Conservation (phyloP, 2,888 invertebrate species). For the Scaptomyza flava region DNA sequence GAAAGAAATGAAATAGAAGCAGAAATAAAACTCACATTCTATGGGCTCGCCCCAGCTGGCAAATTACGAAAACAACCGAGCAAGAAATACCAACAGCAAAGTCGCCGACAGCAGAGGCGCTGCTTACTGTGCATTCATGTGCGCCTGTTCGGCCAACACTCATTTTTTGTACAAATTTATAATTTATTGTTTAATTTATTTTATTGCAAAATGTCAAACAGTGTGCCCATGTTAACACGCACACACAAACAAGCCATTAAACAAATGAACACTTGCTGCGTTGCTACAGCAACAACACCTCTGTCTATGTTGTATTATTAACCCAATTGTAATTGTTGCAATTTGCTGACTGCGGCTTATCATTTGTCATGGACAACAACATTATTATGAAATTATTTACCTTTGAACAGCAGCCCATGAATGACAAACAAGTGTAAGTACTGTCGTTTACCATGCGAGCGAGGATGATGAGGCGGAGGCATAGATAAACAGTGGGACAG, state of each 20-base stretch:
- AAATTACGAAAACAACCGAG: slow-evolving; percentile 37
- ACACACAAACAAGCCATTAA: slow-evolving; percentile 5
- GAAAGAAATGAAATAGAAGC: slow-evolving; percentile 48
- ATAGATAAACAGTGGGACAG: not conserved
- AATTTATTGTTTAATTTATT: slow-evolving; percentile 81
- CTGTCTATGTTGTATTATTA: slow-evolving; percentile 62
- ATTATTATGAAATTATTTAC: slow-evolving; percentile 80
- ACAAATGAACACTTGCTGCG: slow-evolving; percentile 16
- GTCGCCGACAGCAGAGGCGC: slow-evolving; percentile 18
- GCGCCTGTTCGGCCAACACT: slow-evolving; percentile 74
- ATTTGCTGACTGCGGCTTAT: slow-evolving; percentile 68
- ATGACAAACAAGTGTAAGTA: slow-evolving; percentile 66
- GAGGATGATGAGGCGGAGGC: not conserved
- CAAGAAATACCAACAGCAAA: slow-evolving; percentile 26
- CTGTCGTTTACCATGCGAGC: slow-evolving; percentile 25
- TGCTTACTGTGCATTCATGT: slow-evolving; percentile 49
- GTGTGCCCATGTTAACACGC: slow-evolving; percentile 1
- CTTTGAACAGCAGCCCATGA: slow-evolving; percentile 79
- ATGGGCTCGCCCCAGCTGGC: slow-evolving; percentile 50
- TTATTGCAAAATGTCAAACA: slow-evolving; percentile 73
- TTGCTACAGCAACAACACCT: slow-evolving; percentile 8
- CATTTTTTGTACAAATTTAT: slow-evolving; percentile 81
- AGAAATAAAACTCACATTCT: slow-evolving; percentile 41
- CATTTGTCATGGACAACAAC: slow-evolving; percentile 73
- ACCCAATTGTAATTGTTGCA: slow-evolving; percentile 75